Evolutionary conservation across 2,888 invertebrate species (phyloP).

Genomic region (Imbricaverruca yamaguchii): DNA sequence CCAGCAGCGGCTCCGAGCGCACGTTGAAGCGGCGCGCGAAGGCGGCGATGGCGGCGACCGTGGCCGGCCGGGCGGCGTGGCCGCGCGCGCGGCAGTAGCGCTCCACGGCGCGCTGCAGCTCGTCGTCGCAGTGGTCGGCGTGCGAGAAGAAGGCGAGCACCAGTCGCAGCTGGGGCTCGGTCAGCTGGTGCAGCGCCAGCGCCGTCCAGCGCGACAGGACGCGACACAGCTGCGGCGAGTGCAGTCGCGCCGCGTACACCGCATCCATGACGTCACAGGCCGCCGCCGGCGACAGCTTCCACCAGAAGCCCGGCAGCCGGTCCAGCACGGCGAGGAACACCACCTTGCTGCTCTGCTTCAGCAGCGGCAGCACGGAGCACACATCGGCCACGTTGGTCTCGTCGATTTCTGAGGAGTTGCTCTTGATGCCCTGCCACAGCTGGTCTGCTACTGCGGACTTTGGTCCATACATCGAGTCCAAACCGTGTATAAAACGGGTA

Average conservation of each 20-base stretch:
- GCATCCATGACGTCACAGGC: slow-evolving; percentile 23
- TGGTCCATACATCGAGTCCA: neutral
- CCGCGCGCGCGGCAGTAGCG: slow-evolving; percentile 5
- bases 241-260: slow-evolving; percentile 23
- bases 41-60: slow-evolving; percentile 53
- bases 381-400: slow-evolving; percentile 51
- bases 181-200: slow-evolving; percentile 11
- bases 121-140: slow-evolving; percentile 41
- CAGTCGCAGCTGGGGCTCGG: slow-evolving; percentile 33
- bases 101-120: neutral
- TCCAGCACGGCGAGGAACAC: slow-evolving; percentile 53
- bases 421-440: slow-evolving; percentile 57
- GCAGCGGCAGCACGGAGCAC: slow-evolving; percentile 50
- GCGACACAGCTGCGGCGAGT: neutral
- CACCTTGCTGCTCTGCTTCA: slow-evolving; percentile 53
- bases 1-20: slow-evolving; percentile 51
- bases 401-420: slow-evolving; percentile 51
- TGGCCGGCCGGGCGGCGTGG: slow-evolving; percentile 40
- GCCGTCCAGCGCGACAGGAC: slow-evolving; percentile 1
- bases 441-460: slow-evolving; percentile 46
- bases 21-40: slow-evolving; percentile 54
- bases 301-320: slow-evolving; percentile 51
- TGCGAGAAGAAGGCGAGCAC: slow-evolving; percentile 46
- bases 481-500: neutral
- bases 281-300: slow-evolving; percentile 46